Conservation (phyloP, 1,140 invertebrate species). For the Choristoneura fumiferana region DNA sequence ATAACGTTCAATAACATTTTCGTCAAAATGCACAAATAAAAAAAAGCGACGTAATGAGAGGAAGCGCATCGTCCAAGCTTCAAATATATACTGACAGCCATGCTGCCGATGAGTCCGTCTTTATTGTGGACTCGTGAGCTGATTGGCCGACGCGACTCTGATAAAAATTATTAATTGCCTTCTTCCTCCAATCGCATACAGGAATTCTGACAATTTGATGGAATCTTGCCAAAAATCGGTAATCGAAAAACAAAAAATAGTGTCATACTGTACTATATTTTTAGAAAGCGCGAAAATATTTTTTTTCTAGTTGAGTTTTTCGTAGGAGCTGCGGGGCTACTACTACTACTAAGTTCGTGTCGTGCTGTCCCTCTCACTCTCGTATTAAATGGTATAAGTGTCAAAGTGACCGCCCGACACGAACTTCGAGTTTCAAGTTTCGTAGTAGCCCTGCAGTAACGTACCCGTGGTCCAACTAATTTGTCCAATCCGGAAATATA, state of each 20-base stretch:
- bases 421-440: no score
- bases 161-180: slow-evolving; percentile 56
- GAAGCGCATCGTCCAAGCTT: slow-evolving; percentile 88
- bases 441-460: no score
- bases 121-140: slow-evolving; percentile 82
- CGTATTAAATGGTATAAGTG: no score
- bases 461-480: no score
- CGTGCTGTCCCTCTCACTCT: no score
- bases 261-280: slow-evolving; percentile 7
- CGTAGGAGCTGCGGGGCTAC: no score
- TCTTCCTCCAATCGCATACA: slow-evolving; percentile 57
- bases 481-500: no score
- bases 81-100: slow-evolving; percentile 95
- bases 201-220: slow-evolving; percentile 45
- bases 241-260: slow-evolving; percentile 28
- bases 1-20: slow-evolving; percentile 73
- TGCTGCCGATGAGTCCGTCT: slow-evolving; percentile 88
- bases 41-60: slow-evolving; percentile 80
- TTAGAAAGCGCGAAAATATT: neutral
- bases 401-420: no score
- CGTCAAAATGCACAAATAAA: slow-evolving; percentile 74
- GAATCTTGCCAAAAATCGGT: slow-evolving; percentile 39
- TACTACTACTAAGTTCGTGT: no score
- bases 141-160: slow-evolving; percentile 78
- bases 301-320: neutral